phyloP scores from a whole-genome alignment of 2,113 vertebrate species.

The Entelurus aequoreus region DNA sequence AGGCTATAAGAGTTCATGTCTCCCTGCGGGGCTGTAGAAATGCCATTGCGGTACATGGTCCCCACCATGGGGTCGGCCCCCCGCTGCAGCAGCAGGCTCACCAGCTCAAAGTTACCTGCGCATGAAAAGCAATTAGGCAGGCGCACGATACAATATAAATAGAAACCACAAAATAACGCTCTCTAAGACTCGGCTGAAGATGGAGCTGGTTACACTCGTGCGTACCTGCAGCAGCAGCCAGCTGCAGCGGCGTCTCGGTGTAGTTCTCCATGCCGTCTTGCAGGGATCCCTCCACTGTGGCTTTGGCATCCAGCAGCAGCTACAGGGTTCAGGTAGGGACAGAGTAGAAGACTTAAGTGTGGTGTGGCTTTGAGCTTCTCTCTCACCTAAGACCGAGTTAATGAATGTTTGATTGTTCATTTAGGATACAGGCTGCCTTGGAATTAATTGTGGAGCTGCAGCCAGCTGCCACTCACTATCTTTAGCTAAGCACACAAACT shows the following conservation, averaged over 20 bases:
- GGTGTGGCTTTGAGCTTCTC: constrained; percentile 3
- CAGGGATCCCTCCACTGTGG: constrained; percentile 94
- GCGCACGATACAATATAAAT: background rate
- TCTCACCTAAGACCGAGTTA: background rate
- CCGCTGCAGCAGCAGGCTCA: constrained; percentile 92
- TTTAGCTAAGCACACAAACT: constrained; percentile 2
- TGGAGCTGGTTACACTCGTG: background rate
- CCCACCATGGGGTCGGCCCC: constrained; percentile 95
- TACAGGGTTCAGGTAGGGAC: constrained; percentile 55
- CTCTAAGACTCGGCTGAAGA: background rate
- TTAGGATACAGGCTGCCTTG: background rate
- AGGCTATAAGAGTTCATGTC: constrained; percentile 99
- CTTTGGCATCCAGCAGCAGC: constrained; percentile 91
- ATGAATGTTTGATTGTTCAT: background rate
- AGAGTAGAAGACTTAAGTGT: background rate
- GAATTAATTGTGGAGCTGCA: background rate
- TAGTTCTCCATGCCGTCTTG: constrained; percentile 96
- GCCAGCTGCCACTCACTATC: constrained; percentile 4
- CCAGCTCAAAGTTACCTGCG: constrained; percentile 96
- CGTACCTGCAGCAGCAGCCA: constrained; percentile 91
- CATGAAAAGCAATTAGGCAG: constrained; percentile 24
- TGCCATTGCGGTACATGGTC: constrained; percentile 95
- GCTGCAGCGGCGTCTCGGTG: constrained; percentile 93
- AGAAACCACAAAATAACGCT: background rate
- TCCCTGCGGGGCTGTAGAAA: constrained; percentile 90